A percentile compares a stretch with the other conserved stretches of the same genome.
These are phyloP conservation scores for Neofelis nebulosa DNA, from an alignment of 2,113 vertebrate genomes.

Conservation along the genomic window DNA sequence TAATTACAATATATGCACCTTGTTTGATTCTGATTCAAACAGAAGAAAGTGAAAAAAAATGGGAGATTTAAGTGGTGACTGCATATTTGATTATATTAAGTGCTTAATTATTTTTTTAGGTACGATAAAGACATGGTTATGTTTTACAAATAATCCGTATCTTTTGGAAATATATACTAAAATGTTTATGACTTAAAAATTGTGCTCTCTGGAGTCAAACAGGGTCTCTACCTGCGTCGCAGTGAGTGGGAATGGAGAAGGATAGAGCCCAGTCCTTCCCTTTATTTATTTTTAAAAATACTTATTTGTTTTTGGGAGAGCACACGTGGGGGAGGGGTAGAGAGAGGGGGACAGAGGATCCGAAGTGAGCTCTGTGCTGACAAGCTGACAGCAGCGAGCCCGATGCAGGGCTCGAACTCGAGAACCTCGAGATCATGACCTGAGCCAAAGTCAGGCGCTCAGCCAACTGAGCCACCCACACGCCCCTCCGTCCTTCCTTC, in stretches of 20 bases:
- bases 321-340: too few relatives aligned
- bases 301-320: too few relatives aligned
- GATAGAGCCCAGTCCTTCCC: neutral
- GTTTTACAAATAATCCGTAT: neutral
- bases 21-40: neutral
- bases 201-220: neutral
- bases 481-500: neutral
- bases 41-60: neutral
- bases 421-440: too few relatives aligned
- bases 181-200: neutral
- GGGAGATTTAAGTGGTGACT: neutral
- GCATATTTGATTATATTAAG: neutral
- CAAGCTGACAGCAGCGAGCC: too few relatives aligned
- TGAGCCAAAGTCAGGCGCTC: too few relatives aligned
- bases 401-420: too few relatives aligned
- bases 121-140: neutral
- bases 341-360: too few relatives aligned
- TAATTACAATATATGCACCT: neutral
- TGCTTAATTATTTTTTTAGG: neutral
- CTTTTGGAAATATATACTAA: neutral
- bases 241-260: neutral
- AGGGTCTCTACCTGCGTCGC: neutral
- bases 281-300: neutral
- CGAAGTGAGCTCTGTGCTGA: too few relatives aligned
- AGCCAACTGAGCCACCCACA: too few relatives aligned